Percentiles rank a stretch among this genome's conserved stretches.
These are phyloP conservation scores for Helostoma temminkii DNA, from an alignment of 2,797 vertebrate genomes.

Conservation along the genomic window DNA sequence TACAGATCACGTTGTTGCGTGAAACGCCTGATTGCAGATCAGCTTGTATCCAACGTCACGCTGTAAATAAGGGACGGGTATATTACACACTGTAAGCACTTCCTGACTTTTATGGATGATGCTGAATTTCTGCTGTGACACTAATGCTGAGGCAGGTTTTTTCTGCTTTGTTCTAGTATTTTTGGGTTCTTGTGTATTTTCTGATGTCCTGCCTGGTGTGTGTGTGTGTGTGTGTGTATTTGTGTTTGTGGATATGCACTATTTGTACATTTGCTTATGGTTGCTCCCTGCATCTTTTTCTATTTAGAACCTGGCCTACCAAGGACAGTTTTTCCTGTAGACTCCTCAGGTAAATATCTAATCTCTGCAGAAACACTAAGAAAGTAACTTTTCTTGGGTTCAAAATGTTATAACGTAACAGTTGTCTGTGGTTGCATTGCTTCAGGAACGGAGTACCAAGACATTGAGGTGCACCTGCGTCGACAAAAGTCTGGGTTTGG, in stretches of 20 bases:
- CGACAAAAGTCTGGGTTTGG: slow-evolving; percentile 98
- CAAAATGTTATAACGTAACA: no score
- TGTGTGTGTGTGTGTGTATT: slow-evolving; percentile 18
- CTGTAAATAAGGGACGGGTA: slow-evolving; percentile 67
- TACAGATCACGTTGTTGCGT: slow-evolving; percentile 50
- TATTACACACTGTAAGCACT: slow-evolving; percentile 76
- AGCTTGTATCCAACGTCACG: slow-evolving; percentile 45
- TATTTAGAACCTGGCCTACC: slow-evolving; percentile 91
- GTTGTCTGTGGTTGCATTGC: background rate
- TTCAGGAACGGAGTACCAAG: slow-evolving; percentile 92
- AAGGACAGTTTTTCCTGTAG: slow-evolving; percentile 90
- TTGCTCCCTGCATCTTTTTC: slow-evolving; percentile 85
- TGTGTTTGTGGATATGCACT: no score
- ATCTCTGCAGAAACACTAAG: background rate
- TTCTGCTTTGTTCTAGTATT: slow-evolving; percentile 47
- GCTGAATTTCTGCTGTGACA: slow-evolving; percentile 55
- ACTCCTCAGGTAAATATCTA: slow-evolving; percentile 90
- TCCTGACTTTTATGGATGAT: slow-evolving; percentile 77
- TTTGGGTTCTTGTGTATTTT: slow-evolving; percentile 50
- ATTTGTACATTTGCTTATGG: slow-evolving; percentile 74
- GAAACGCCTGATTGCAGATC: slow-evolving; percentile 73
- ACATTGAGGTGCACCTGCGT: slow-evolving; percentile 95
- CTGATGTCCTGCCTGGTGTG: slow-evolving; percentile 17
- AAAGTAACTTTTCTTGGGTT: background rate
- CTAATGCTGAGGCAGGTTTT: slow-evolving; percentile 66